Base-by-base conservation (phyloP, 2,797 vertebrate species). In the Scarus forsteni region DNA sequence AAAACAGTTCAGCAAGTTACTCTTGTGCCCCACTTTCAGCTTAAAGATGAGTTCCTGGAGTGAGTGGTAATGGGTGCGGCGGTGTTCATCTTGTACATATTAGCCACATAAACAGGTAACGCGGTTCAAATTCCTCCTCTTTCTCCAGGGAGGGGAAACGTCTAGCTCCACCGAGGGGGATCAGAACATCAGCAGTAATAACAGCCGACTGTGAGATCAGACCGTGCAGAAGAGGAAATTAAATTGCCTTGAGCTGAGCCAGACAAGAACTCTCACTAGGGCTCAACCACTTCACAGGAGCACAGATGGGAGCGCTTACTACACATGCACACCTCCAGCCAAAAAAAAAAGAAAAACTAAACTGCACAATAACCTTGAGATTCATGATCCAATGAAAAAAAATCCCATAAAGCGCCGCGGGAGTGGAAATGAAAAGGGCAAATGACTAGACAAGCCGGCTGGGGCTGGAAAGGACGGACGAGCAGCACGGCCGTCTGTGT, bases 161-260 rank as follows among this genome's bases (percentile, higher is more conserved):
- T 49, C 63, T 13, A 64, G 73, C 73, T 57, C 77, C 71, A 76
- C 66, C 14, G 27, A 27, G 38, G 68, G 66, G 83, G 70, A 87
- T 87, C 75, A 80, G 63, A 80, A 66, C 75, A 80, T 78, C 77
- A 75, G 75, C 78, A 79, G 81, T 77, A 89, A 90, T 79, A 90
- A 86, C 84, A 89, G 73, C 38, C 77, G 77, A 71, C 79, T 66
- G 79, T 12, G 43, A 85, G 77, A 89, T 75, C 70, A 88, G 83
- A 85, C 60, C 70, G 27, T 8, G 50, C 53, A 59, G 67, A 53
- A 86, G 74, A 91, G 91, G 93, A 94, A 94, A 94, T 94, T 80
- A 89, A 92, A 92, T 78, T 69, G 85, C 88, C 89, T 65, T 27
- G 1, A 84, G 89, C 86, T 56, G 69, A 77, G 75, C 66, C 73